Evolutionary conservation across 2,888 invertebrate genomes (phyloP), one percentile per base, ranked within the genome.

Genomic region (Biston stratarius): DNA sequence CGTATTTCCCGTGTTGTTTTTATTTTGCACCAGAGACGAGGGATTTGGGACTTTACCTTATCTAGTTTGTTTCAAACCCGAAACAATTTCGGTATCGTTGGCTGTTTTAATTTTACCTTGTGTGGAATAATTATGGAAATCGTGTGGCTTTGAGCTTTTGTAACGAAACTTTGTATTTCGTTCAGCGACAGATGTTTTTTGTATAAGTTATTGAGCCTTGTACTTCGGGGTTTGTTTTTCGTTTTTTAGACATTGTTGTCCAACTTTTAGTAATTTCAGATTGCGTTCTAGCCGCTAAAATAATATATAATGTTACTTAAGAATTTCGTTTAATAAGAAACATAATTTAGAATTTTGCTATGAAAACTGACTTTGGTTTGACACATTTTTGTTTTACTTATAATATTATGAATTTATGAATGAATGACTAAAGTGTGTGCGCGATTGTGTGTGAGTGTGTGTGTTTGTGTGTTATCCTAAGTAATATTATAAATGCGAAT

Each of bases 81-180:
- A 65, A 65, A 61, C 56, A 56, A 60, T 61, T 65, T 61, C 47
- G 48, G 60, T 49, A 44, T 56, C 42, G 65, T 51, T 60, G 40
- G 36, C 33, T 38, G 44, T 55, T 65, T 56, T 61, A 61, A 65
- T 61, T 61, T 61, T 45, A 65, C 36, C 48, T 48, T 42, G 36
- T 11, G 40, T 45, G 34, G 56, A 56, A 60, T 61, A 61, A 52
- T 66, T 61, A 61, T 61, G 61, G 48, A 45, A 66, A 66, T 56
- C 34, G 38, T 10, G 40, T n/a, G 55, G 42, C 48, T 38, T 42
- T 55, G 48, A 48, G 59, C 38, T 60, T 48, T 58, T 55, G 42
- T 38, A 51, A 15, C 36, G 12, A 47, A 42, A 49, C 47, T 59
- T 59, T 48, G 40, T 59, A n/a, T 58, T 58, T 38, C n/a, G 45